Percentiles rank a stretch among this genome's conserved stretches.
phyloP scores from a whole-genome alignment of 2,888 invertebrate species.

The Nomada flava region DNA sequence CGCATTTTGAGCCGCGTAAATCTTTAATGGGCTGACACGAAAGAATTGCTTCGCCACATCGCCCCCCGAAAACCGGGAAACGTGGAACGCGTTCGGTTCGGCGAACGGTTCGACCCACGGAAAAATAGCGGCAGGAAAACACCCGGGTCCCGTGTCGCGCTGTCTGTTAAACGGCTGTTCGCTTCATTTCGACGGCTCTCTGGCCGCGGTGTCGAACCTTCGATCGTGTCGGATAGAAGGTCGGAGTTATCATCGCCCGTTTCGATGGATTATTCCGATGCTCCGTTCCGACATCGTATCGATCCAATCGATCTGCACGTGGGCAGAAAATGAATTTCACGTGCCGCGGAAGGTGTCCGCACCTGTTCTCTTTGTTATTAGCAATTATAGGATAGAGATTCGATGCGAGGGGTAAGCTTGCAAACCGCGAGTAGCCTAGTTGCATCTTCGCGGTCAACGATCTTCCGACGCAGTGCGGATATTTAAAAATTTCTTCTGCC shows the following conservation, averaged over 20 bases:
- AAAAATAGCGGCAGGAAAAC: conserved; percentile 4
- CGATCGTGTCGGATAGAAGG: not conserved
- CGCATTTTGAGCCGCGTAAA: conserved; percentile 5
- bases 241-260: conserved; percentile 1
- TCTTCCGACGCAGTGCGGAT: conserved; percentile 61
- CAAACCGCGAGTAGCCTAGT: conserved; percentile 57
- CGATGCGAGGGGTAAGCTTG: conserved; percentile 26
- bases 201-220: not conserved
- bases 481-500: conserved; percentile 51
- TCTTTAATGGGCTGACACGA: not conserved
- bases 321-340: conserved; percentile 25
- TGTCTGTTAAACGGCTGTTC: conserved; percentile 3
- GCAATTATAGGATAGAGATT: conserved; percentile 40
- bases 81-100: conserved; percentile 5
- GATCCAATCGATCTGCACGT: not conserved
- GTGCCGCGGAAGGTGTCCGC: not conserved
- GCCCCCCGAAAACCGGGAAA: conserved; percentile 2
- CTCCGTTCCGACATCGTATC: conserved; percentile 1
- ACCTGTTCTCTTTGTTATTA: conserved; percentile 35
- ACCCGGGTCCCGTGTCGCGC: not conserved
- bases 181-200: not conserved
- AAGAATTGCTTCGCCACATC: not conserved
- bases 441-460: conserved; percentile 57
- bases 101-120: not conserved
- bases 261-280: not conserved